These are phyloP conservation scores for Periplaneta americana DNA, from an alignment of 1,140 invertebrate genomes.

Conservation along the genomic window DNA sequence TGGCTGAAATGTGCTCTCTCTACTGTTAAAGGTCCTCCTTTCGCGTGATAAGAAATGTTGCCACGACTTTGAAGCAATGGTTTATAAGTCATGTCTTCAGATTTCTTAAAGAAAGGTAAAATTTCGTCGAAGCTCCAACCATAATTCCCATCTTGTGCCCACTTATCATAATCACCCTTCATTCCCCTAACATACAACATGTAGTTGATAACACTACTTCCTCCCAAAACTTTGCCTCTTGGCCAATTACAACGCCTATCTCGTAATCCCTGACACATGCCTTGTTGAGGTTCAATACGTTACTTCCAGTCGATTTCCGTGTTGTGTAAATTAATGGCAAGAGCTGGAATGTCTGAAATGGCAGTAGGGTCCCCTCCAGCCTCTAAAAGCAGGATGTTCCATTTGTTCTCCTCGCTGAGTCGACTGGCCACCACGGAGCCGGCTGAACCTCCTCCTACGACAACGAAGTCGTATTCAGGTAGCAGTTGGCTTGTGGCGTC, in stretches of 20 bases:
- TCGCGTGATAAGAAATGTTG: not conserved
- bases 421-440: too few relatives aligned
- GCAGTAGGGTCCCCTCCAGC: too few relatives aligned
- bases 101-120: conserved; percentile 40
- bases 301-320: too few relatives aligned
- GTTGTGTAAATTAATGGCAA: too few relatives aligned
- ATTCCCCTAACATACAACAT: conserved; percentile 64
- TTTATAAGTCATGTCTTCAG: conserved; percentile 24
- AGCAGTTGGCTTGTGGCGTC: too few relatives aligned
- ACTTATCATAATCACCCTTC: conserved; percentile 52
- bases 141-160: conserved; percentile 47
- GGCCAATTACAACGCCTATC: conserved; percentile 46
- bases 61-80: conserved; percentile 25
- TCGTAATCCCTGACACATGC: conserved; percentile 30
- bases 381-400: too few relatives aligned
- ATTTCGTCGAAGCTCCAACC: conserved; percentile 50
- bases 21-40: not conserved
- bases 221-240: conserved; percentile 72
- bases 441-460: too few relatives aligned
- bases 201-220: conserved; percentile 57
- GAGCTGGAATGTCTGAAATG: too few relatives aligned
- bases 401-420: too few relatives aligned
- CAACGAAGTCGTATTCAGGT: too few relatives aligned
- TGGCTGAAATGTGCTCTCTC: too few relatives aligned
- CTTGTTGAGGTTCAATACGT: too few relatives aligned